phyloP scores from a whole-genome alignment of 2,888 invertebrate genomes.

The Candidula unifasciata region DNA sequence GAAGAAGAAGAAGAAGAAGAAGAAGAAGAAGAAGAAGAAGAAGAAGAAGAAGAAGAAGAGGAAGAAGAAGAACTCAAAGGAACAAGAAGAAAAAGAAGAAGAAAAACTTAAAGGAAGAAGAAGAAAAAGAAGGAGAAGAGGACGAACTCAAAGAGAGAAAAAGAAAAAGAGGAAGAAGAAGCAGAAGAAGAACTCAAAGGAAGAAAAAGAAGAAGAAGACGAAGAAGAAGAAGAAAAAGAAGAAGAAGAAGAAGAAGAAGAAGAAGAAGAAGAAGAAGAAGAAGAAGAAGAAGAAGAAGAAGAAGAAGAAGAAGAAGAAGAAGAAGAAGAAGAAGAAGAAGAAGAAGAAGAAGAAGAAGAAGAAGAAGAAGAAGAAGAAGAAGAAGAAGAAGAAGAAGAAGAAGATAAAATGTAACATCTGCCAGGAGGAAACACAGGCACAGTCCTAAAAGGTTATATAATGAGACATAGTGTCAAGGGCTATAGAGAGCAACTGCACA shows the following conservation, averaged over 20 bases:
- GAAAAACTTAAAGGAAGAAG: background rate
- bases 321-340: background rate
- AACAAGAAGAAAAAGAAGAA: background rate
- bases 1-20: background rate
- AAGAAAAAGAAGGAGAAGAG: background rate
- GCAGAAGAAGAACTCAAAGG: too few species aligned
- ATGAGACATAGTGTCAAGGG: too few species aligned
- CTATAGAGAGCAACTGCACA: too few species aligned
- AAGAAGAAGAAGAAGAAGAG: background rate
- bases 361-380: background rate
- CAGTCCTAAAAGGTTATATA: too few species aligned
- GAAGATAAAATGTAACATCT: too few species aligned
- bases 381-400: background rate
- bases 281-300: background rate
- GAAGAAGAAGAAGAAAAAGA: background rate
- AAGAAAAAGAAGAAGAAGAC: too few species aligned
- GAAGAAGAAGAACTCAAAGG: background rate
- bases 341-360: background rate
- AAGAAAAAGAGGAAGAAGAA: too few species aligned
- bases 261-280: background rate
- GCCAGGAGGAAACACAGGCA: too few species aligned
- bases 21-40: background rate
- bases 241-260: background rate
- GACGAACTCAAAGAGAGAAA: too few species aligned
- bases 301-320: background rate